Base-by-base conservation (phyloP, 2,888 invertebrate species). In the Thereva nobilitata region DNA sequence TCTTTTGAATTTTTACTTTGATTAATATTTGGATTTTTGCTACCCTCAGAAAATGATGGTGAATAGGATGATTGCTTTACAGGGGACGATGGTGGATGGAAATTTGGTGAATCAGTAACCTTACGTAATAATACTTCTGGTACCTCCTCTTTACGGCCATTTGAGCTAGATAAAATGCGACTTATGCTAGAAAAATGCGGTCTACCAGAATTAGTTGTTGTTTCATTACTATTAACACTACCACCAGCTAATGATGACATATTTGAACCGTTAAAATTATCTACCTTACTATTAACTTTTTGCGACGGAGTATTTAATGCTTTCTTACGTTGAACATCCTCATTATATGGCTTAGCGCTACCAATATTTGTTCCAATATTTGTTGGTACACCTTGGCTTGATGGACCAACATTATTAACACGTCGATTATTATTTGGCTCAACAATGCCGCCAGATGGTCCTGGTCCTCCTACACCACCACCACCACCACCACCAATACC, bases 151-250 rank as follows among this genome's bases (percentile, higher is more conserved):
- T 91, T 91, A 40, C 91, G 84, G 0, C 93, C 93, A 76, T 92
- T 93, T 59, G 92, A 91, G 1, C 93, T 93, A 57, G 91, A 91
- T 35, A 94, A 82, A 74, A 94, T 93, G 65, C 94, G 84, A 3
- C 92, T 90, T 72, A 94, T 93, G 71, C 91, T 90, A 3, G 93
- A 91, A 74, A 91, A 88, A 77, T 90, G 89, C 65, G 91, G 84
- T 41, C 79, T 75, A 35, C 71, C 47, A 6, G 84, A 82, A 72
- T 87, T 87, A 4, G 49, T 10, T 34, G 54, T 47, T 6, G 77
- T 38, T 56, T 67, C 63, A 77, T 78, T 68, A 82, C 68, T 82
- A 81, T 83, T 84, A 80, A 74, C 80, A 75, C 53, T 56, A 9
- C 57, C 50, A 10, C 72, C 71, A 44, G 55, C 67, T 34, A 64